These are phyloP conservation scores for Agrenia bidenticulata DNA, from an alignment of 2,888 invertebrate genomes.

Conservation along the genomic window DNA sequence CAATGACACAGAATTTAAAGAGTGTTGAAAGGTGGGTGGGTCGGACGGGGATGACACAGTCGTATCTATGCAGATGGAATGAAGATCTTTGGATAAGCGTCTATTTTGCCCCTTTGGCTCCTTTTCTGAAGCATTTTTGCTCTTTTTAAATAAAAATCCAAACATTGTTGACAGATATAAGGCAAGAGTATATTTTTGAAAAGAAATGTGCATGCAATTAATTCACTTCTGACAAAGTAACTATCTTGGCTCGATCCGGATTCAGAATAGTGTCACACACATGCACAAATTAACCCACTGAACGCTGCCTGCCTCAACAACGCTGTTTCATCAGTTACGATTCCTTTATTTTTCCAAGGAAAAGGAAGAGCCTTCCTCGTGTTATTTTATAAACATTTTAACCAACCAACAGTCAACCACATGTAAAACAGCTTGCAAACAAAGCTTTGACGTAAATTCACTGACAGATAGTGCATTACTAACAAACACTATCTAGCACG, in stretches of 20 bases:
- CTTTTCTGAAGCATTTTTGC: slow-evolving; percentile 12
- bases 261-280: too few relatives aligned
- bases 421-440: too few relatives aligned
- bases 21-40: slow-evolving; percentile 10
- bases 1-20: slow-evolving; percentile 12
- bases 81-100: slow-evolving; percentile 31
- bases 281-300: too few relatives aligned
- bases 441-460: too few relatives aligned
- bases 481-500: too few relatives aligned
- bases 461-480: too few relatives aligned
- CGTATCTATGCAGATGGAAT: neutral
- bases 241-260: slow-evolving; percentile 2
- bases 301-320: too few relatives aligned
- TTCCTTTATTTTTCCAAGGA: too few relatives aligned
- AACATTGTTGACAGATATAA: slow-evolving; percentile 41
- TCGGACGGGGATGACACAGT: neutral
- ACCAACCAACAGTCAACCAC: too few relatives aligned
- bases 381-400: too few relatives aligned
- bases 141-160: slow-evolving; percentile 51
- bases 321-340: too few relatives aligned
- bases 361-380: too few relatives aligned
- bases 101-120: slow-evolving; percentile 15
- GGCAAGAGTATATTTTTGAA: neutral
- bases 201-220: slow-evolving; percentile 15
- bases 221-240: neutral